These are phyloP conservation scores for Pygocentrus nattereri DNA, from an alignment of 2,797 vertebrate species.

Conservation along the genomic window DNA sequence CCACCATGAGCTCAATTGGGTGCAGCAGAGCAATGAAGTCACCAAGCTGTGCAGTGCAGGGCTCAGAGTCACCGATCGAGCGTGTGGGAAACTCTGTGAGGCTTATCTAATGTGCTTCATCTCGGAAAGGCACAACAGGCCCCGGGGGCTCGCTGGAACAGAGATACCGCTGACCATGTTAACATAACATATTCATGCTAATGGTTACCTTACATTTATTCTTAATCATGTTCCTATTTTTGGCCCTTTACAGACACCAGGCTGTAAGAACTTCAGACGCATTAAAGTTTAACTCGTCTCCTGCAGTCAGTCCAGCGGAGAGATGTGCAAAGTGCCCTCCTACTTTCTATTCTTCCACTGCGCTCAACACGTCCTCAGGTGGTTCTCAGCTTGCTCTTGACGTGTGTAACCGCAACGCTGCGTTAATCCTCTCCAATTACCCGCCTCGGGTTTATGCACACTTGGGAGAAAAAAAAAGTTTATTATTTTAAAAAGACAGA, in stretches of 20 bases:
- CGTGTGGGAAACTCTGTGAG: conserved; percentile 27
- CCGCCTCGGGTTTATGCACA: neutral
- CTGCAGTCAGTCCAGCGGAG: neutral
- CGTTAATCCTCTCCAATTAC: neutral
- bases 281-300: neutral
- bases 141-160: neutral
- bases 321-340: neutral
- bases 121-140: neutral
- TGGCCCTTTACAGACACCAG: neutral
- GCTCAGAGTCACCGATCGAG: neutral
- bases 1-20: neutral
- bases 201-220: neutral
- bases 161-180: neutral
- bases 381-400: neutral
- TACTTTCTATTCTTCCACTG: neutral
- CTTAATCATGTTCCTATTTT: neutral
- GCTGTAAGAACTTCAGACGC: neutral
- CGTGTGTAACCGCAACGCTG: neutral
- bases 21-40: neutral
- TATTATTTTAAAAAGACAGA: too few relatives aligned
- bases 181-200: neutral
- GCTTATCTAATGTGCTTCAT: conserved; percentile 29
- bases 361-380: neutral
- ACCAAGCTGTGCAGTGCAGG: neutral
- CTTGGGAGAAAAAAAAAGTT: neutral